These are phyloP conservation scores for Hippocampus mohnikei DNA, from an alignment of 2,113 vertebrate genomes.

Conservation along the genomic window DNA sequence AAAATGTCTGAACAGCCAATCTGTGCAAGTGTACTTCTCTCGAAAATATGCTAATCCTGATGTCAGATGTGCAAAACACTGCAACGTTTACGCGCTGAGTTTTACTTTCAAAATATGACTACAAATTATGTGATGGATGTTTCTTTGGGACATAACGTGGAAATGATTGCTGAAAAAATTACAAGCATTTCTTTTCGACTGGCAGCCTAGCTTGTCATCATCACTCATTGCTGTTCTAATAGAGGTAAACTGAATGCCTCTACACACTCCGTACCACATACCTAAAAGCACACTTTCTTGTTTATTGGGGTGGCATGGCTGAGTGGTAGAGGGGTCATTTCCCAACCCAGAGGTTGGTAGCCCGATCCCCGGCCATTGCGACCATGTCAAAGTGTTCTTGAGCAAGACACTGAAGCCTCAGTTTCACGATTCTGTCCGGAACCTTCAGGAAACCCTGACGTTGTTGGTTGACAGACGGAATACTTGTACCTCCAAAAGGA, in stretches of 20 bases:
- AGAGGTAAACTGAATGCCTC: background rate
- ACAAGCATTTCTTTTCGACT: conserved; percentile 23
- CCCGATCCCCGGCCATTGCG: too few species aligned
- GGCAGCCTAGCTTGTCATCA: conserved; percentile 21
- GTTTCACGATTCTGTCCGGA: too few species aligned
- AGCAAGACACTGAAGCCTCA: too few species aligned
- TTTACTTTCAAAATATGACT: conserved; percentile 27
- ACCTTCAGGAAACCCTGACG: too few species aligned
- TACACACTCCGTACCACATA: too few species aligned
- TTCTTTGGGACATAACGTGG: conserved; percentile 22
- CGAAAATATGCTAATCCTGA: conserved; percentile 31
- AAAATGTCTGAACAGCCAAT: conserved; percentile 44
- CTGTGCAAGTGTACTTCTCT: conserved; percentile 17
- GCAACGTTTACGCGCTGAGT: conserved; percentile 30
- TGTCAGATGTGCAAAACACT: conserved; percentile 23
- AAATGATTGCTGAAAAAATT: conserved; percentile 35
- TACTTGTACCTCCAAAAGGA: too few species aligned
- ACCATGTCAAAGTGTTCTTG: too few species aligned
- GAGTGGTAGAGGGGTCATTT: too few species aligned
- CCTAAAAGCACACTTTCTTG: too few species aligned
- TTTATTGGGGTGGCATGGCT: too few species aligned
- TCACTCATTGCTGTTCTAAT: conserved; percentile 20
- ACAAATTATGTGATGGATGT: conserved; percentile 8
- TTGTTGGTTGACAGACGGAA: too few species aligned
- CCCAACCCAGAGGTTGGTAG: too few species aligned